These are phyloP conservation scores for Oikopleura albicans DNA, from an alignment of 23 tunicate species.

Conservation along the genomic window DNA sequence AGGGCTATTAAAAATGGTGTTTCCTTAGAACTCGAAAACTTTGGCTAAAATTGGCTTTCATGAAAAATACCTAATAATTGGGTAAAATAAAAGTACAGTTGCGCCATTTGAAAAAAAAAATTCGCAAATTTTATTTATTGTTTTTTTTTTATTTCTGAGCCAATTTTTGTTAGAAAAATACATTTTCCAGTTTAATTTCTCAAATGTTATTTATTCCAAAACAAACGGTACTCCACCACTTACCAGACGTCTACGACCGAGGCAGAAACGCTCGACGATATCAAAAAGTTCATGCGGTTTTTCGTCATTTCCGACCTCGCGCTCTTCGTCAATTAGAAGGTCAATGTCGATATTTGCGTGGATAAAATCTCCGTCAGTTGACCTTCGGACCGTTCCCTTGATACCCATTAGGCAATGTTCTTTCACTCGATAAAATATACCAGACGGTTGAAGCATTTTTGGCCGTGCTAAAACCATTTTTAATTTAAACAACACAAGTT, in stretches of 20 bases:
- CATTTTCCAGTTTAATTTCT: too few relatives aligned
- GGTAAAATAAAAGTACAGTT: too few relatives aligned
- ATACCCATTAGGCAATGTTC: constrained; percentile 93
- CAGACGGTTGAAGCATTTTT: background rate
- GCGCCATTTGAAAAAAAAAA: too few relatives aligned
- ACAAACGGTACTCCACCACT: too few relatives aligned
- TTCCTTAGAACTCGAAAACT: too few relatives aligned
- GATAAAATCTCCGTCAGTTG: constrained; percentile 80
- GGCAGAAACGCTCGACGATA: constrained; percentile 69
- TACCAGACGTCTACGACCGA: constrained; percentile 66
- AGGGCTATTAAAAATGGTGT: too few relatives aligned
- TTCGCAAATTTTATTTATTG: too few relatives aligned
- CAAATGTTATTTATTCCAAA: constrained; percentile 55
- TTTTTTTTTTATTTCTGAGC: background rate
- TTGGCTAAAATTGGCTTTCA: too few relatives aligned
- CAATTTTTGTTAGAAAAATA: too few relatives aligned
- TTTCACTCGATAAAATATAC: background rate
- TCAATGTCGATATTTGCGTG: constrained; percentile 93
- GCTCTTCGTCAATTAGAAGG: constrained; percentile 53
- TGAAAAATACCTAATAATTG: too few relatives aligned
- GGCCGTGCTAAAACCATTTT: background rate
- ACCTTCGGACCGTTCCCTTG: constrained; percentile 63
- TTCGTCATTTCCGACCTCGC: constrained; percentile 53
- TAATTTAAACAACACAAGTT: background rate
- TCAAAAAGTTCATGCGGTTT: constrained; percentile 87